Percentiles rank a stretch among this genome's conserved stretches.
Evolutionary conservation across 1,140 invertebrate species (phyloP).

Genomic region (Rhynchophorus ferrugineus): DNA sequence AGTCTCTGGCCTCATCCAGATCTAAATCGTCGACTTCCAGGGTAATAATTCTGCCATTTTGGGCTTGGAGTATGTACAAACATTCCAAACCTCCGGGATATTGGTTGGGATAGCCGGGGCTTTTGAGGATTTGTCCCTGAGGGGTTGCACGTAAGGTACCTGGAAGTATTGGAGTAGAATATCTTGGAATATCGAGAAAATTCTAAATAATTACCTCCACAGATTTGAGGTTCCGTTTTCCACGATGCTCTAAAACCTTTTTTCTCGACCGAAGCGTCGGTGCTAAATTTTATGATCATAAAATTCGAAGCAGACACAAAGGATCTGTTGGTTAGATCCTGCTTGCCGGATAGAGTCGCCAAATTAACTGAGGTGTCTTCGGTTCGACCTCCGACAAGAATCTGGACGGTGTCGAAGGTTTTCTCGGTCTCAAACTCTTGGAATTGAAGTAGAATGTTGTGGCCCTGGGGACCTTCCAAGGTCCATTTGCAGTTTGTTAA

Average conservation of each 20-base stretch:
- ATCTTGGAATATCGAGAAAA: too few relatives aligned
- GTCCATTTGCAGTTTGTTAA: constrained; percentile 95
- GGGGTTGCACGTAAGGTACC: constrained; percentile 69
- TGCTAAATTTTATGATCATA: constrained; percentile 95
- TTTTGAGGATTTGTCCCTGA: constrained; percentile 75
- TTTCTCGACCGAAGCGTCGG: constrained; percentile 86
- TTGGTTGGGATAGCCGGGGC: constrained; percentile 83
- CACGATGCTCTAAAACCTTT: constrained; percentile 90
- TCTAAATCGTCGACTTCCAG: constrained; percentile 87
- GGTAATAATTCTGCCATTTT: constrained; percentile 79
- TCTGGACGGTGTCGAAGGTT: constrained; percentile 91
- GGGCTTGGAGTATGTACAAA: constrained; percentile 83
- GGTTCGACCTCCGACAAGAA: constrained; percentile 87
- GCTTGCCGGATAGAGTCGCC: constrained; percentile 83
- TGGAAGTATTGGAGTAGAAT: too few relatives aligned
- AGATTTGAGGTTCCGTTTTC: constrained; percentile 87
- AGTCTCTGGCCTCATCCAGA: constrained; percentile 77
- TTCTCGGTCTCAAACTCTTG: constrained; percentile 97
- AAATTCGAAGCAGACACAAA: constrained; percentile 94
- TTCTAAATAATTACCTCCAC: constrained; percentile 55
- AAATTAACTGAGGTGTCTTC: constrained; percentile 89
- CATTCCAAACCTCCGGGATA: constrained; percentile 94
- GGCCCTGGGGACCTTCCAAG: constrained; percentile 89
- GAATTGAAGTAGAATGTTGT: constrained; percentile 86
- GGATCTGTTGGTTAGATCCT: constrained; percentile 71